Percentiles rank a stretch among this genome's conserved stretches.
Evolutionary conservation across 2,888 invertebrate species (phyloP).

Genomic region (Spisula subtruncata): DNA sequence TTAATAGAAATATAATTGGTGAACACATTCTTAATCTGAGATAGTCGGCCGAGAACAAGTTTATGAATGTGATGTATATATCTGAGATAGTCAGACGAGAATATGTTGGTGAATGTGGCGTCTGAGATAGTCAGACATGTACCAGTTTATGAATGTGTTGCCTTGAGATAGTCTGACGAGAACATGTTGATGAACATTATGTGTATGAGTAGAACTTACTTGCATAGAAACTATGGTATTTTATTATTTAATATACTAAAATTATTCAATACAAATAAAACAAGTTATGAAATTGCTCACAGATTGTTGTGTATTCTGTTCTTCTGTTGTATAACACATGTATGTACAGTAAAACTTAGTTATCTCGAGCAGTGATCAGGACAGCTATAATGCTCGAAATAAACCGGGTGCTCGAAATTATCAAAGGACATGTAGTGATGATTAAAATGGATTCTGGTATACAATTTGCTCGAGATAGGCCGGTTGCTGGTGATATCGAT

Average conservation of each 20-base stretch:
- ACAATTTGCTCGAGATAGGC: too few relatives aligned
- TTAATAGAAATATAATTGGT: too few relatives aligned
- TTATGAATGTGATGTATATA: conserved; percentile 20
- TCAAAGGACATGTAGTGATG: too few relatives aligned
- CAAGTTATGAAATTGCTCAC: conserved; percentile 66
- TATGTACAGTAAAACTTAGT: too few relatives aligned
- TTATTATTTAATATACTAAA: conserved; percentile 79
- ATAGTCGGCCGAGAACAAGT: not conserved
- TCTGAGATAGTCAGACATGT: too few relatives aligned
- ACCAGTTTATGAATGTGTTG: not conserved
- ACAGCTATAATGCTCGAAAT: too few relatives aligned
- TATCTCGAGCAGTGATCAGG: too few relatives aligned
- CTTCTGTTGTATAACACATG: not conserved
- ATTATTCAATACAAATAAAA: conserved; percentile 75
- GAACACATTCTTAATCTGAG: not conserved
- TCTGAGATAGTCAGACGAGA: too few relatives aligned
- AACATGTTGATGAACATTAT: not conserved
- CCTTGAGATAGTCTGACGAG: conserved; percentile 1
- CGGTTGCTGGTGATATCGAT: too few relatives aligned
- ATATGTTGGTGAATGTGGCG: too few relatives aligned
- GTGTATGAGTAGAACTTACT: conserved; percentile 50
- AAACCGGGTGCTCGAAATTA: too few relatives aligned
- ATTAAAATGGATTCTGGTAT: too few relatives aligned
- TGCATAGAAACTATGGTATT: conserved; percentile 77
- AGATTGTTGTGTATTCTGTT: conserved; percentile 23